Base-by-base conservation (phyloP, 1,140 invertebrate species). In the Leptinotarsa defecta region DNA sequence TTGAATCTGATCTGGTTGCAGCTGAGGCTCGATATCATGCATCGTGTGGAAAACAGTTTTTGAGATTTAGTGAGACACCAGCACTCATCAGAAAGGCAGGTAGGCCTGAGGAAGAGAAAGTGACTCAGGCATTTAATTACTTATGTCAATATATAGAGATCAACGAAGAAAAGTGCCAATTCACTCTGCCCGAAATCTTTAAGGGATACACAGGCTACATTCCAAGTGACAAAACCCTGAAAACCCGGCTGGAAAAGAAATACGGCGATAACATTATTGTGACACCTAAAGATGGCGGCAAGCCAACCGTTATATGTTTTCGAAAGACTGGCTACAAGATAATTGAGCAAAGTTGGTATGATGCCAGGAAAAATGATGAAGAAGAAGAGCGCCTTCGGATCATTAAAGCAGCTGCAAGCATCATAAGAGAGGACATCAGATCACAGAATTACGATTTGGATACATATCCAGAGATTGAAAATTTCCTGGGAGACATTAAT, bases 391-490 rank as follows among this genome's bases (percentile, higher is more conserved):
- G 79, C 61, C 64, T 80, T 48, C 65, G 80, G 27, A 78, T 84
- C 79, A 74, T 85, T 72, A 73, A 84, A 81, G 81, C 82, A 78
- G 84, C 84, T 52, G 83, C 81, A 48, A 82, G 76, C 48, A 84
- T 86, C 78, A 84, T 85, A 81, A 75, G 76, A 57, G 83, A 84
- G 81, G 84, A 86, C 68, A 85, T 86, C 34, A 72, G 82, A 79
- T 77, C 82, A 72, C 75, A 70, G 69, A 71, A 81, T 19, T 74
- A 81, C 81, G 81, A 84, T 71, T 80, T 76, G 15, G 80, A 81
- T 49, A 62, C 74, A 49, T 86, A 86, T 83, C 81, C 84, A 68
- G 77, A 82, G 27, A 71, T 78, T 48, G 75, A 61, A 69, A 73
- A 74, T 49, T 71, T 79, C 27, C 27, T 83, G 65, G 77, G 81